These are phyloP conservation scores for Eupithecia subfuscata DNA, from an alignment of 2,888 invertebrate species.

Conservation along the genomic window DNA sequence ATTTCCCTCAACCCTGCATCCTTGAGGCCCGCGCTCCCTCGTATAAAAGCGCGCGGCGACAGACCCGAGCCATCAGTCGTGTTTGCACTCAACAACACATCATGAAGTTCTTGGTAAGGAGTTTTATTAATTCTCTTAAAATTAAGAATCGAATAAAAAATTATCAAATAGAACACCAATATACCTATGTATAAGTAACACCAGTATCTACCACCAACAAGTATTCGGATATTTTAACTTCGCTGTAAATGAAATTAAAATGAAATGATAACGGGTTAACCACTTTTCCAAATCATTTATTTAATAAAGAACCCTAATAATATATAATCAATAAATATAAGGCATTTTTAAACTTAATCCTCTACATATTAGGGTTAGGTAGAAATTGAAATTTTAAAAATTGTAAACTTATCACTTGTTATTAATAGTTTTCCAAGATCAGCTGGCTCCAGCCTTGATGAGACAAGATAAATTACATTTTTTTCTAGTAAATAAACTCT, in stretches of 20 bases:
- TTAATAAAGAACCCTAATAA: not conserved
- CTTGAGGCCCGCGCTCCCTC: constrained; percentile 32
- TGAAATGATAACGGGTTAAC: not conserved
- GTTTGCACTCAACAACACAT: constrained; percentile 34
- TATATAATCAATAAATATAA: not conserved
- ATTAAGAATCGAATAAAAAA: not conserved
- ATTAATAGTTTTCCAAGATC: not conserved
- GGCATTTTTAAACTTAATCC: not conserved
- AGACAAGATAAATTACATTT: not conserved
- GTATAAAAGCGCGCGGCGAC: constrained; percentile 37
- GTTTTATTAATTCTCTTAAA: not conserved
- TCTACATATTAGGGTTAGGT: not conserved
- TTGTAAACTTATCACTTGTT: not conserved
- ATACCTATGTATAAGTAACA: not conserved
- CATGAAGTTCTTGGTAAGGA: constrained; percentile 49
- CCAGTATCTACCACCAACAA: not conserved
- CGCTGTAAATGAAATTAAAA: not conserved
- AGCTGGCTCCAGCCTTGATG: not conserved
- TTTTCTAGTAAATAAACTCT: not conserved
- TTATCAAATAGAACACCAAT: not conserved
- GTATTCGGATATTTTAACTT: not conserved
- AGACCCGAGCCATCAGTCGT: constrained; percentile 38
- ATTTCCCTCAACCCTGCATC: constrained; percentile 40
- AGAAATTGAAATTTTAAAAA: not conserved
- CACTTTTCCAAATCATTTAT: not conserved